Evolutionary conservation across 2,797 vertebrate genomes (phyloP), one percentile per base, ranked within the genome.

Genomic region (Chiroxiphia lanceolata): DNA sequence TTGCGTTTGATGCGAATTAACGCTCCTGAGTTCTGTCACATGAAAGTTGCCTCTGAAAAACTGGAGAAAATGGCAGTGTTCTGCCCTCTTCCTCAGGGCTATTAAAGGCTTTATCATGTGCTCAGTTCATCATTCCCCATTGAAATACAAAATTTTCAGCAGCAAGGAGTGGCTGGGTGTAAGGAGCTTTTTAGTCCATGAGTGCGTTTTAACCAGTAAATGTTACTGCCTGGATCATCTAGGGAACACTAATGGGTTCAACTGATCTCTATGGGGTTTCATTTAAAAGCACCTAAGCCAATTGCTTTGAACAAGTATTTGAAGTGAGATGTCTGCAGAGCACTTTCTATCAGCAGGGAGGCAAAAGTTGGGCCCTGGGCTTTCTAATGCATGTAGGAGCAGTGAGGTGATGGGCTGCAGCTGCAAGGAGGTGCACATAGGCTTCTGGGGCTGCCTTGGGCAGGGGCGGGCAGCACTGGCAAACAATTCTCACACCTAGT

Each of bases 1-100:
- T 84, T 63, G 45, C 2, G 0, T 90, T 82, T 92, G 71, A 91
- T 95, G 87, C 4, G 83, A 95, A 96, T 95, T 85, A 93, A 94
- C 10, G 54, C 75, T 88, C 78, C 90, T 65, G 75, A 96, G 88
- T 91, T 91, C 87, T 95, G 94, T 95, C 93, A 94, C 42, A 69
- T 57, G 50, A 91, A 83, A 95, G 67, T 65, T 80, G 83, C 47
- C 44, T 90, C 76, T 92, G 65, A 93, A 65, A 94, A 90, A 89
- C 7, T 72, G 80, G 75, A 95, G 76, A 74, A 96, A 87, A 76
- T 89, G 80, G 78, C 86, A 83, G 45, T 76, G 80, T 59, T 94
- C 81, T 96, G 75, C 54, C 83, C 78, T 87, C 56, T 92, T 88
- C 40, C 57, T 88, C 82, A 50, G 38, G 18, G 69, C 74, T 79